Evolutionary conservation across 2,797 vertebrate species (phyloP).

Genomic region (Gila robusta): DNA sequence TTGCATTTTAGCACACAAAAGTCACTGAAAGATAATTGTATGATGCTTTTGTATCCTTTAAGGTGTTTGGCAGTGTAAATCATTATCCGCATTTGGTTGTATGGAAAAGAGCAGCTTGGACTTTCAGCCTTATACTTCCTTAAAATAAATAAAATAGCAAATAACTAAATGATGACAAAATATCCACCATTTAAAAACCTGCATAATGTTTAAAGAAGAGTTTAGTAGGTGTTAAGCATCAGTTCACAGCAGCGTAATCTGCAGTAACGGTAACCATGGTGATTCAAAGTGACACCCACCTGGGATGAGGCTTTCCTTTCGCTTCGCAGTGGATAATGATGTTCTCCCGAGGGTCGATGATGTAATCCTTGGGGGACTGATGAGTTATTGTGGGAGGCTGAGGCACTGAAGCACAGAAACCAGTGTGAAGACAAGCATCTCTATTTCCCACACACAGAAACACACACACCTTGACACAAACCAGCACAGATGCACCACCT

Average conservation of each 20-base stretch:
- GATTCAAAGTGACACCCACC: conserved; percentile 73
- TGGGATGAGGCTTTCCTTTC: conserved; percentile 95
- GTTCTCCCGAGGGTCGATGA: conserved; percentile 96
- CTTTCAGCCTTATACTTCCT: neutral
- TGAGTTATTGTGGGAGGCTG: conserved; percentile 96
- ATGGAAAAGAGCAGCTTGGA: neutral
- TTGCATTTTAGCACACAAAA: neutral
- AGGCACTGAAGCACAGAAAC: conserved; percentile 82
- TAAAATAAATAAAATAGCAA: neutral
- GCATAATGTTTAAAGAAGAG: neutral
- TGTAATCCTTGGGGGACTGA: conserved; percentile 97
- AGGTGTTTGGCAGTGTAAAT: neutral
- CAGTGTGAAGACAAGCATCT: conserved; percentile 9
- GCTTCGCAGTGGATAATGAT: conserved; percentile 96
- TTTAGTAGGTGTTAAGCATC: neutral
- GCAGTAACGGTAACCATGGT: conserved; percentile 21
- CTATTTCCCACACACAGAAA: conserved; percentile 2
- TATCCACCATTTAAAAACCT: neutral
- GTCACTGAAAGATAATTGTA: neutral
- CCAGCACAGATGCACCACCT: conserved; percentile 10
- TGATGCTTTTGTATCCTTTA: neutral
- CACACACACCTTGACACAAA: conserved; percentile 31
- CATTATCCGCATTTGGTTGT: neutral
- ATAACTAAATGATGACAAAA: neutral
- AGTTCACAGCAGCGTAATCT: neutral